Evolutionary conservation across 2,888 invertebrate genomes (phyloP), one percentile per base, ranked within the genome.

Genomic region (Unio pictorum): DNA sequence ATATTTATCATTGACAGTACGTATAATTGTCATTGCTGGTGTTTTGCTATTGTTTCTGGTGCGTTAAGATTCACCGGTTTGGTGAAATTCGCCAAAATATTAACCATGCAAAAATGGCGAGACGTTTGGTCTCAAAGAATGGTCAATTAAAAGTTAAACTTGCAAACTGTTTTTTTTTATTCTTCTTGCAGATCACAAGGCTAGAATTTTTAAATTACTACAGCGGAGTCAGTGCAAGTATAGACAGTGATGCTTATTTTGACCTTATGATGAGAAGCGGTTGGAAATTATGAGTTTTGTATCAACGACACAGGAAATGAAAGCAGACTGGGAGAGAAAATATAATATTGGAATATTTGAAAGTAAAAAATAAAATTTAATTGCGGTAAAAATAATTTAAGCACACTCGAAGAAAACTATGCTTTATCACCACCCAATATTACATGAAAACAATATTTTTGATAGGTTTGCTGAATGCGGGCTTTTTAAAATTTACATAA

Each of bases 161-260:
- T 63, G 63, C 54, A 30, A 30, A 15, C 23, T 34, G 5, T 26
- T 56, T 59, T 60, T n/a, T 68, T 57, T 45, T 34, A n/a, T n/a
- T 71, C 73, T 30, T 66, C 34, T 72, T 81, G 55, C 91, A 97
- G 97, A 95, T 98, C 20, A 96, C 96, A 0, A 92, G 94, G 81
- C 97, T 97, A 81, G 98, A 98, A 90, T 98, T 98, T 85, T 91
- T 95, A 87, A 96, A 97, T 91, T 98, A 98, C 90, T 98, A 98
- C 91, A 93, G 95, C 70, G 96, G 95, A 23, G 94, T 98, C 80
- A 97, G 97, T 74, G 96, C 97, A 59, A 97, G 97, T 0, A 95
- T 98, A 81, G 98, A 98, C 89, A 95, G 94, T 78, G 98, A 98
- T 89, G 94, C 94, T 67, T 98, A 96, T 89, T 98, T 98, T 89